Evolutionary conservation across 2,888 invertebrate species (phyloP).

Genomic region (Suillia variegata): DNA sequence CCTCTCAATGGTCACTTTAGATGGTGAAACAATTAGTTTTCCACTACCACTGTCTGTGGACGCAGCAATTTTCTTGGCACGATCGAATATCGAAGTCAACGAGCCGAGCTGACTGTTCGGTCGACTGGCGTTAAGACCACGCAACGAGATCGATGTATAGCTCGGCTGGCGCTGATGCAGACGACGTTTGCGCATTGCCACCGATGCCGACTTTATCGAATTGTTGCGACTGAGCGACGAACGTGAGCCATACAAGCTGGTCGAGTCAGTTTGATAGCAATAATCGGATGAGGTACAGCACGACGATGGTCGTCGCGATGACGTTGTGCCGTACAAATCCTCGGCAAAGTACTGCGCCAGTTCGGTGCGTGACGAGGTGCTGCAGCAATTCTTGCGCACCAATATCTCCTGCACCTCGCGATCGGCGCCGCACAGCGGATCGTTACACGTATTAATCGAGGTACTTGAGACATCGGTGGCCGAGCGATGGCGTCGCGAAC

Average conservation of each 20-base stretch:
- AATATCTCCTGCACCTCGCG: slow-evolving; percentile 59
- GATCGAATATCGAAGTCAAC: slow-evolving; percentile 58
- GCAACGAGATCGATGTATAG: slow-evolving; percentile 57
- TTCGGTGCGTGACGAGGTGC: slow-evolving; percentile 57
- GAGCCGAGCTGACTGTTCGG: slow-evolving; percentile 57
- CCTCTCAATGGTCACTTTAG: slow-evolving; percentile 55
- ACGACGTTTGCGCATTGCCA: slow-evolving; percentile 50
- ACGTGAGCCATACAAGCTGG: slow-evolving; percentile 59
- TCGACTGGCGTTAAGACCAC: slow-evolving; percentile 55
- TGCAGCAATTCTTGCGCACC: slow-evolving; percentile 54
- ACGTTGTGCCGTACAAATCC: slow-evolving; percentile 57
- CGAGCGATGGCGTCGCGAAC: slow-evolving; percentile 57
- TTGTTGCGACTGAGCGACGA: slow-evolving; percentile 60
- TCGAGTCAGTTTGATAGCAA: slow-evolving; percentile 60
- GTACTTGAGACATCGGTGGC: slow-evolving; percentile 57
- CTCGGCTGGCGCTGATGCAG: slow-evolving; percentile 56
- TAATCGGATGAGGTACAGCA: slow-evolving; percentile 61
- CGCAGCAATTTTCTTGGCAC: slow-evolving; percentile 46
- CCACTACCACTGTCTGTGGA: slow-evolving; percentile 31
- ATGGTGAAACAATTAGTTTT: slow-evolving; percentile 44
- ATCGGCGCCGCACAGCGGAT: slow-evolving; percentile 53
- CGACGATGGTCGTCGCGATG: slow-evolving; percentile 54
- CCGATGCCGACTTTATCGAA: slow-evolving; percentile 58
- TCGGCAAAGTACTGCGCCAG: slow-evolving; percentile 60
- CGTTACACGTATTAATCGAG: slow-evolving; percentile 54